A percentile compares a stretch with the other conserved stretches of the same genome.
Evolutionary conservation across 2,888 invertebrate species (phyloP).

Genomic region (Caenorhabditis plicata): DNA sequence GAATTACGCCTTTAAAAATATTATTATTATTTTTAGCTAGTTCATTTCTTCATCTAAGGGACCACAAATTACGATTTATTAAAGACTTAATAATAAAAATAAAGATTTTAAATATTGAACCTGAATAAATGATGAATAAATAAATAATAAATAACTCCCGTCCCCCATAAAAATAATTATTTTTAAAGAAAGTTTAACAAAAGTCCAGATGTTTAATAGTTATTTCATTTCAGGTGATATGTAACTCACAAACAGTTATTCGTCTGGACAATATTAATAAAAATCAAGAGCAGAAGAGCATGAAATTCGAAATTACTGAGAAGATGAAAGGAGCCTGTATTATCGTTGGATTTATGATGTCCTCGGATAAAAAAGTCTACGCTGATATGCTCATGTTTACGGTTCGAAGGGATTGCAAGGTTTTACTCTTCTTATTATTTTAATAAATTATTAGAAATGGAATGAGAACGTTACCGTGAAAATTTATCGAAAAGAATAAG

Average conservation of each 20-base stretch:
- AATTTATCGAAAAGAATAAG: slow-evolving; percentile 7
- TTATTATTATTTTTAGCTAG: too few species aligned
- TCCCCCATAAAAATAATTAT: too few species aligned
- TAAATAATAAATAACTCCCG: not conserved
- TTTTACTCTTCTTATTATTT: not conserved
- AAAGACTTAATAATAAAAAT: not conserved
- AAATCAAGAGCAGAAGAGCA: slow-evolving; percentile 13
- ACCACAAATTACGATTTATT: too few species aligned
- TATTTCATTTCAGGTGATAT: slow-evolving; percentile 18
- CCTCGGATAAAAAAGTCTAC: not conserved
- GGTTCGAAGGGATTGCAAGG: slow-evolving; percentile 19
- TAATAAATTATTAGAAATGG: too few species aligned
- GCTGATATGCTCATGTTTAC: slow-evolving; percentile 22
- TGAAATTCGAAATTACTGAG: slow-evolving; percentile 13
- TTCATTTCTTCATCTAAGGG: too few species aligned
- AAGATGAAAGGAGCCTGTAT: slow-evolving; percentile 28
- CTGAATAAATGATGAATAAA: not conserved
- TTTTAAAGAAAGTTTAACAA: too few species aligned
- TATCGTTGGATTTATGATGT: slow-evolving; percentile 14
- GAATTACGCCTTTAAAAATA: too few species aligned
- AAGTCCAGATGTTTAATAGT: slow-evolving; percentile 1
- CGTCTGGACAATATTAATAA: slow-evolving; percentile 9
- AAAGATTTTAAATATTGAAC: not conserved
- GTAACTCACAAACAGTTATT: slow-evolving; percentile 23
- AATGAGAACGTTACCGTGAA: slow-evolving; percentile 1